phyloP scores from a whole-genome alignment of 2,888 invertebrate species.

The Sylvicola fuscatus region DNA sequence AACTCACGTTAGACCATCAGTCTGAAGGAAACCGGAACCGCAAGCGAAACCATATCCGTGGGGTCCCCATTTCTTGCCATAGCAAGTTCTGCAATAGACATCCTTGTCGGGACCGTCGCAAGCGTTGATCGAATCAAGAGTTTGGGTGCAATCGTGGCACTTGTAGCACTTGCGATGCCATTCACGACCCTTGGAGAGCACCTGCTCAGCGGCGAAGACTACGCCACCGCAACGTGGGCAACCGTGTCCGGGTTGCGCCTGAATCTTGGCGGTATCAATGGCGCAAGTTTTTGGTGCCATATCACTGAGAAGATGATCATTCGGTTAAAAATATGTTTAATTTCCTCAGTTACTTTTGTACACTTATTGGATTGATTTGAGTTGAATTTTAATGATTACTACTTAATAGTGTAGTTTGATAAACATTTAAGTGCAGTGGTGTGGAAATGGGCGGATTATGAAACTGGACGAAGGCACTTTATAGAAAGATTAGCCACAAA shows the following conservation, averaged over 20 bases:
- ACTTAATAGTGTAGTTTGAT: no score
- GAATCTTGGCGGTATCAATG: conserved; percentile 58
- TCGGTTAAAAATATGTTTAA: background rate
- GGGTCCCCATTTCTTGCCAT: conserved; percentile 94
- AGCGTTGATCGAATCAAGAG: conserved; percentile 87
- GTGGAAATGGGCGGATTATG: no score
- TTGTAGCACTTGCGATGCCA: conserved; percentile 92
- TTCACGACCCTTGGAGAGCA: conserved; percentile 72
- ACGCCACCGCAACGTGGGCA: conserved; percentile 79
- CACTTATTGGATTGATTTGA: no score
- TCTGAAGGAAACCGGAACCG: conserved; percentile 84
- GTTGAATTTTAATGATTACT: no score
- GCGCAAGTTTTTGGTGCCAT: conserved; percentile 52
- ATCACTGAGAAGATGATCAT: conserved; percentile 31
- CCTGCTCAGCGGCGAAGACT: conserved; percentile 87
- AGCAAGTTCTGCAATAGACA: conserved; percentile 92
- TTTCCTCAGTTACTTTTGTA: no score
- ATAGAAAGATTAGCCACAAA: no score
- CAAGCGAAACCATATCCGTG: conserved; percentile 92
- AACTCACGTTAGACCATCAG: conserved; percentile 70
- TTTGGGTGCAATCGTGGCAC: conserved; percentile 80
- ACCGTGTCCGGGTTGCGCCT: conserved; percentile 67
- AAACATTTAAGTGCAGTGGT: no score
- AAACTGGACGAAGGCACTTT: no score
- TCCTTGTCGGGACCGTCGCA: conserved; percentile 86